A percentile compares a stretch with the other conserved stretches of the same genome.
These are phyloP conservation scores for Ennomos quercinarius DNA, from an alignment of 2,888 invertebrate species.

Conservation along the genomic window DNA sequence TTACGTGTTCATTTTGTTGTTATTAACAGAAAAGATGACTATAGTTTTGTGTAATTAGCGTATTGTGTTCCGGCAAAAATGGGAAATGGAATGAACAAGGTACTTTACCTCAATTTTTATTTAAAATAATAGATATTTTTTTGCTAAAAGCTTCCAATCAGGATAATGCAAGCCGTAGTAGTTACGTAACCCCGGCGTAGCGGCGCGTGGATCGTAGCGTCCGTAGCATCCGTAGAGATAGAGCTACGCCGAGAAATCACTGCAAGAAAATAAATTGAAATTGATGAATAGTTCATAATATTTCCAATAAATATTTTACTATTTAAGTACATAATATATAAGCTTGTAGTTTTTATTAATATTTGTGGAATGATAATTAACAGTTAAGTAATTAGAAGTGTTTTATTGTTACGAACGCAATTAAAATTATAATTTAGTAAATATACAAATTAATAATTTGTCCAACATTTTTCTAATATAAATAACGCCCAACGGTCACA, in stretches of 20 bases:
- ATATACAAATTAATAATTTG: no score
- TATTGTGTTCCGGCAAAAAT: conserved; percentile 66
- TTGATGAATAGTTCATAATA: no score
- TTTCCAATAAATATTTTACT: no score
- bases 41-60: conserved; percentile 61
- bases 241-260: conserved; percentile 11
- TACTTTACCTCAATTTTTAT: conserved; percentile 80
- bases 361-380: no score
- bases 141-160: conserved; percentile 28
- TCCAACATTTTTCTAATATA: no score
- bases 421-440: no score
- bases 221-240: conserved; percentile 37
- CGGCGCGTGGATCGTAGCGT: conserved; percentile 50
- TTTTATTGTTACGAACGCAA: no score
- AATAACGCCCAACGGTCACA: no score
- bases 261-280: conserved; percentile 1
- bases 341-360: no score
- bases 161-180: conserved; percentile 45
- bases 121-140: conserved; percentile 15
- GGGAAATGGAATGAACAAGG: conserved; percentile 98
- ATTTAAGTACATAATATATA: no score
- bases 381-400: no score
- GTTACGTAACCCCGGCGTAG: conserved; percentile 64
- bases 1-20: conserved; percentile 54
- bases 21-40: conserved; percentile 54